Percentiles rank a stretch among this genome's conserved stretches.
Conservation (phyloP, 2,888 invertebrate species). For the Eupithecia subumbrata region DNA sequence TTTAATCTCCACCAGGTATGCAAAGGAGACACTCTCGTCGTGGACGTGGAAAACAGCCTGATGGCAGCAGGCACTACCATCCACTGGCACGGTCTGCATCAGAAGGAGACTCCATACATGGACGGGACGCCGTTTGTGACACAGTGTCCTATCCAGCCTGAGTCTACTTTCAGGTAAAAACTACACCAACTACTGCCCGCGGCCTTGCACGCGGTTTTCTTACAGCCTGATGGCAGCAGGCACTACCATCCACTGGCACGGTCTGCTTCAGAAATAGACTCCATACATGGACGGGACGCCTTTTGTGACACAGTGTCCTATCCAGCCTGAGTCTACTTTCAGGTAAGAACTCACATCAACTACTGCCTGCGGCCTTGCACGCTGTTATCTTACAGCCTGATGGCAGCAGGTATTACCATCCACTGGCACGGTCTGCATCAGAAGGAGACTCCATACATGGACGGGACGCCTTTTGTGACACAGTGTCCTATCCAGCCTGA, state of each 20-base stretch:
- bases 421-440: constrained; percentile 94
- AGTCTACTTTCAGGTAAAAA: constrained; percentile 75
- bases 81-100: constrained; percentile 93
- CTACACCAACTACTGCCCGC: not conserved
- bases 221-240: constrained; percentile 85
- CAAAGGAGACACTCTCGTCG: constrained; percentile 87
- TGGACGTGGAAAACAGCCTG: constrained; percentile 88
- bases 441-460: constrained; percentile 88
- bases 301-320: constrained; percentile 88
- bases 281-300: constrained; percentile 93
- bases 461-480: constrained; percentile 89
- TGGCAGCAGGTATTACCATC: constrained; percentile 88
- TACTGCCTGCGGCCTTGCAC: too few species aligned
- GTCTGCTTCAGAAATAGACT: constrained; percentile 86
- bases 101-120: constrained; percentile 88
- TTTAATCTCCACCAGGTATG: constrained; percentile 84
- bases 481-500: constrained; percentile 90
- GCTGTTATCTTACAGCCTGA: constrained; percentile 73
- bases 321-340: constrained; percentile 85
- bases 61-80: constrained; percentile 88
- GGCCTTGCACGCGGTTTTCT: too few species aligned
- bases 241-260: constrained; percentile 93
- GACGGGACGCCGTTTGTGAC: constrained; percentile 91
- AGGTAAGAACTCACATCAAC: constrained; percentile 44
- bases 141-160: constrained; percentile 89